These are phyloP conservation scores for Stomorhina lunata DNA, from an alignment of 2,888 invertebrate genomes.

Conservation along the genomic window DNA sequence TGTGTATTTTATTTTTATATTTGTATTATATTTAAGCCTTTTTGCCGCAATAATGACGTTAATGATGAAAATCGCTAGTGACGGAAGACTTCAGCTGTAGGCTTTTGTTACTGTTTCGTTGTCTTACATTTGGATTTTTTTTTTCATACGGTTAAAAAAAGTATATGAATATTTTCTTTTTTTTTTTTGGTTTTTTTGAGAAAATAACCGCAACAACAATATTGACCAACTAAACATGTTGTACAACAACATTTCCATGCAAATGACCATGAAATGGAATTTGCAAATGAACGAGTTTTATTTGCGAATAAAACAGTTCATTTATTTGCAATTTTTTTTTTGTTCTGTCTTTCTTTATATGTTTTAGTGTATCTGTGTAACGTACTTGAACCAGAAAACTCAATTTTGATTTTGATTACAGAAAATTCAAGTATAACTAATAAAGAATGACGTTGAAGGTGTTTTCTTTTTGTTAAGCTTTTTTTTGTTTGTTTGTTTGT, in stretches of 20 bases:
- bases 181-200: constrained; percentile 21
- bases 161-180: background rate
- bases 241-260: constrained; percentile 73
- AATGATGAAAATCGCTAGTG: constrained; percentile 77
- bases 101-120: constrained; percentile 57
- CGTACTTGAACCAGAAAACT: constrained; percentile 77
- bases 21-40: constrained; percentile 27
- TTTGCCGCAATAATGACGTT: constrained; percentile 66
- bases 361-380: constrained; percentile 65
- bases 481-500: background rate
- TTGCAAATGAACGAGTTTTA: constrained; percentile 65
- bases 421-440: constrained; percentile 75
- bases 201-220: constrained; percentile 50
- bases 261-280: constrained; percentile 76
- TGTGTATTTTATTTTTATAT: constrained; percentile 12
- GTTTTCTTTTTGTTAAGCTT: constrained; percentile 62
- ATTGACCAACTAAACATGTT: constrained; percentile 48
- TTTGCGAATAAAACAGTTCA: constrained; percentile 42
- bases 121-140: constrained; percentile 17
- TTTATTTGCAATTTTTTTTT: constrained; percentile 30
- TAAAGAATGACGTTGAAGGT: constrained; percentile 76
- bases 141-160: constrained; percentile 11
- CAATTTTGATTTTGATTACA: constrained; percentile 61
- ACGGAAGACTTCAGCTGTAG: constrained; percentile 71
- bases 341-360: constrained; percentile 18